A percentile compares a stretch with the other conserved stretches of the same genome.
Conservation (phyloP, 2,888 invertebrate genomes). For the Chloromyia formosa region DNA sequence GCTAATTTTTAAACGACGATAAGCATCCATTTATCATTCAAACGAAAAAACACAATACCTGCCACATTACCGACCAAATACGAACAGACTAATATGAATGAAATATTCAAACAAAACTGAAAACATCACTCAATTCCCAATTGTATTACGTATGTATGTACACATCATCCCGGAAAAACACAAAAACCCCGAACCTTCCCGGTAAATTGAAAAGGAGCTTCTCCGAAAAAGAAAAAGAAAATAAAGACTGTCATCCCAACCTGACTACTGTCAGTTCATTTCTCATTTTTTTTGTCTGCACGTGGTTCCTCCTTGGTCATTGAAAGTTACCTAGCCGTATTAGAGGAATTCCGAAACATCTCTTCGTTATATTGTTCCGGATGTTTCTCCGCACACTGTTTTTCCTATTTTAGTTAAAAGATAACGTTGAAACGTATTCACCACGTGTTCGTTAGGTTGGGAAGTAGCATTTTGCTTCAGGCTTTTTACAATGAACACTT, state of each 20-base stretch:
- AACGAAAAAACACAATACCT: background rate
- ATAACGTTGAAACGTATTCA: slow-evolving; percentile 16
- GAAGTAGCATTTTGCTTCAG: slow-evolving; percentile 1
- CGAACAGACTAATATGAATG: background rate
- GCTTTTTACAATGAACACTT: slow-evolving; percentile 2
- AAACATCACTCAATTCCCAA: background rate
- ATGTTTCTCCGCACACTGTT: background rate
- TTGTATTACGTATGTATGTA: background rate
- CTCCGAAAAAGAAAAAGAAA: background rate
- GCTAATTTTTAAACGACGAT: background rate
- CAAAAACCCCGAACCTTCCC: background rate
- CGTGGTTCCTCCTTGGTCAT: background rate
- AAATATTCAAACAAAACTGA: background rate
- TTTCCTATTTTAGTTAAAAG: slow-evolving; percentile 3
- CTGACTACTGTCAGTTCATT: background rate
- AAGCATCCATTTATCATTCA: slow-evolving; percentile 2
- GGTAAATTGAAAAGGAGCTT: background rate
- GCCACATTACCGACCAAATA: background rate
- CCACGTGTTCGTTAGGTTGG: background rate
- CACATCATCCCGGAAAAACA: background rate
- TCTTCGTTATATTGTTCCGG: slow-evolving; percentile 2
- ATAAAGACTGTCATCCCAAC: background rate
- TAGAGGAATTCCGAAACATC: background rate
- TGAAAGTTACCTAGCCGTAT: background rate
- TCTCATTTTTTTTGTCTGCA: background rate